These are phyloP conservation scores for Drosophila borborema DNA, from an alignment of 2,888 invertebrate genomes.

Conservation along the genomic window DNA sequence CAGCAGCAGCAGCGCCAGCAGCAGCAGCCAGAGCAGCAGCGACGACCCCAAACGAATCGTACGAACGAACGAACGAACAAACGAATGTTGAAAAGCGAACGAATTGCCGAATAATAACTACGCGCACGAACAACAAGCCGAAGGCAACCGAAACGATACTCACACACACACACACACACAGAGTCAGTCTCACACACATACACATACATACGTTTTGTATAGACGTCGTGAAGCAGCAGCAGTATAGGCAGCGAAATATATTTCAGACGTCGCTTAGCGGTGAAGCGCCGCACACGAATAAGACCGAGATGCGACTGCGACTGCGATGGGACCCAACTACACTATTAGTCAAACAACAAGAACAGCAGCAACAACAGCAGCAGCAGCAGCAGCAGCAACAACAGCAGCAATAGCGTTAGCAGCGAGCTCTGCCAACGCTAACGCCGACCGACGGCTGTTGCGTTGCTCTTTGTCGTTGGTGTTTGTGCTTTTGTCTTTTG, in stretches of 20 bases:
- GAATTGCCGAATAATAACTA: constrained; percentile 20
- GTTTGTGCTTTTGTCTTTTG: constrained; percentile 48
- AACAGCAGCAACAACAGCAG: constrained; percentile 25
- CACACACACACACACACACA: constrained; percentile 9
- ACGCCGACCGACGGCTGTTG: constrained; percentile 45
- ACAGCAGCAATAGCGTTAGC: neutral
- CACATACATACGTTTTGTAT: constrained; percentile 31
- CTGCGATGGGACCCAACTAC: constrained; percentile 40
- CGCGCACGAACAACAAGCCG: constrained; percentile 28
- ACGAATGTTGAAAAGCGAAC: constrained; percentile 8
- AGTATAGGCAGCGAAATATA: constrained; percentile 54
- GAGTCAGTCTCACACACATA: constrained; percentile 4
- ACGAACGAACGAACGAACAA: constrained; percentile 10
- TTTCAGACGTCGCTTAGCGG: constrained; percentile 71
- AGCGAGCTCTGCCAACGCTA: constrained; percentile 17
- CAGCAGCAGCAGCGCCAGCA: constrained; percentile 44
- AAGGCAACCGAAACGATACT: constrained; percentile 33
- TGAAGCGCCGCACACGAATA: constrained; percentile 82
- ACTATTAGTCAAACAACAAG: constrained; percentile 24
- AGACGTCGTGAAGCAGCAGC: constrained; percentile 47
- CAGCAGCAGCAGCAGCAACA: constrained; percentile 5
- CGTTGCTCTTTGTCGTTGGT: constrained; percentile 41
- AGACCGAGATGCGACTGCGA: constrained; percentile 55
- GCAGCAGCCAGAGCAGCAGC: constrained; percentile 41
- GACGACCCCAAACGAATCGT: constrained; percentile 19